Evolutionary conservation across 2,888 invertebrate species (phyloP), one percentile per base, ranked within the genome.

Genomic region (Protonemura montana): DNA sequence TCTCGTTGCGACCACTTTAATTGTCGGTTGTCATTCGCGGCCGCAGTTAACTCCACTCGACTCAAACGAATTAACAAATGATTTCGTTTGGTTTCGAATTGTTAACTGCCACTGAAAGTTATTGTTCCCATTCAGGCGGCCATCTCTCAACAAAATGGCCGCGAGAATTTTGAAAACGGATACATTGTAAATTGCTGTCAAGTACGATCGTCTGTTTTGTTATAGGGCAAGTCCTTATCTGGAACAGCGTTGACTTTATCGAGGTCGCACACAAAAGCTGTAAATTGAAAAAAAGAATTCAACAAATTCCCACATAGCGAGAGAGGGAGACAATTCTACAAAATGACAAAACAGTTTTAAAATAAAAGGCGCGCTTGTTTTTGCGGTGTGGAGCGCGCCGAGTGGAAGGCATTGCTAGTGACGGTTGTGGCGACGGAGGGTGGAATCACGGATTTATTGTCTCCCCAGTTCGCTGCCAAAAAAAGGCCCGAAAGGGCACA

Each of bases 291-390:
- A 35, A 83, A 42, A 27, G 59, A 59, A 59, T 21, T 59, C 59
- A 59, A 59, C 59, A 59, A 59, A 59, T 59, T 59, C 59, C 7
- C 59, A 59, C 59, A 59, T 10, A 35, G 35, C 35, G 35, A 3
- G 3, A 35, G 35, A 35, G 35, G 10, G 35, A 35, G 35, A 35
- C 59, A 59, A 10, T 25, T 16, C 28, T 25, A 76, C 59, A 84
- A 35, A 35, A 35, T 35, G 35, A 35, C 84, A 76, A 84, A 84
- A 84, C 42, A 42, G 59, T 59, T 84, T 84, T 81, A 27, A 76
- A 84, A 84, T 84, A 84, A 84, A 84, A 84, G 76, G 59, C 84
- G 84, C 84, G 59, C 76, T 84, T 84, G 84, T 84, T 84, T 84
- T 42, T 84, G 84, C 59, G 83, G 41, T n/a, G n/a, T n/a, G n/a